Evolutionary conservation across 2,797 vertebrate genomes (phyloP), one percentile per base, ranked within the genome.

Genomic region (Anisognathus igniventris): DNA sequence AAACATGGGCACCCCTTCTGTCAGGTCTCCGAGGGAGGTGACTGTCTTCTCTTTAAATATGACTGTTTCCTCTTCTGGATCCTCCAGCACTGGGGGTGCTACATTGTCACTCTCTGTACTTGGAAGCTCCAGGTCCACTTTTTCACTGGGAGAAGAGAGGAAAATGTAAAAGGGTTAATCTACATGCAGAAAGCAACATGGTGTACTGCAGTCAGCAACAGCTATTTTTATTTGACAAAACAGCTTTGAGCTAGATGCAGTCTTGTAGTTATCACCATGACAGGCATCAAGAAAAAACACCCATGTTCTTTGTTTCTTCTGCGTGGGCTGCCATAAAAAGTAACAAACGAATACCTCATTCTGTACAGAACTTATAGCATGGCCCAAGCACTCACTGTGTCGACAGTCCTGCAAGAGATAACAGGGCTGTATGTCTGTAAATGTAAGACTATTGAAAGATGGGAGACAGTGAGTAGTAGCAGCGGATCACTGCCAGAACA

Each of bases 21-120:
- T 95, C 62, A 98, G 95, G 11, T 98, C 97, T 79, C 98, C 99
- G 11, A 99, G 98, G 12, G 98, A 99, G 30, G 98, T 99, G 96
- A 99, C 99, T 91, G 98, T 97, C 86, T 99, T 99, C 90, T 99
- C 99, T 95, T 97, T 99, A 97, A 99, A 99, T 91, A 98, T 98
- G 12, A 98, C 92, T 92, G 98, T 98, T 5, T 97, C 97, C 74
- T 99, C 98, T 2, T 97, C 96, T 6, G 97, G 97, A 47, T 89
- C 60, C 10, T 98, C 97, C 45, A 96, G 82, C 86, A 96, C 88
- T 28, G 97, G 82, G 35, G 91, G 68, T 45, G 88, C 77, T 8
- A 92, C 19, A 51, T 24, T 96, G 6, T 98, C 97, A 56, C 40
- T 89, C 67, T 99, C 98, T 45, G 97, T 92, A 89, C 92, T 97